These are phyloP conservation scores for Cyprinella venusta DNA, from an alignment of 2,797 vertebrate genomes.

Conservation along the genomic window DNA sequence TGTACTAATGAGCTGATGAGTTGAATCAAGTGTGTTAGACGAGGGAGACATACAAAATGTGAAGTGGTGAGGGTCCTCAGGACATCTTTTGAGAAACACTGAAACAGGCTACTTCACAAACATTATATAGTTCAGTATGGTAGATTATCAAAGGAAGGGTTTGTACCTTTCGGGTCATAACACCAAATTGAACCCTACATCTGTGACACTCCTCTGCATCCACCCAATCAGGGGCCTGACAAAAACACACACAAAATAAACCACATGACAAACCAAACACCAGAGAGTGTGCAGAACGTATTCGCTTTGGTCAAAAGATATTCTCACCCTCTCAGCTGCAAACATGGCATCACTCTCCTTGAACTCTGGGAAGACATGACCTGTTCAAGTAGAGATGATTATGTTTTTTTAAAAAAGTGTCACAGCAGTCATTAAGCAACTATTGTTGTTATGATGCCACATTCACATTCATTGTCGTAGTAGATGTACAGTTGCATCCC, in stretches of 20 bases:
- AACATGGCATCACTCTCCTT: slow-evolving; percentile 99
- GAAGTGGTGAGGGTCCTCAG: background rate
- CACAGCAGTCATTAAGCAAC: background rate
- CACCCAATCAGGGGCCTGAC: slow-evolving; percentile 98
- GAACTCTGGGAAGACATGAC: slow-evolving; percentile 95
- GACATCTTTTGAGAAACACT: background rate
- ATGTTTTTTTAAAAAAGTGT: background rate
- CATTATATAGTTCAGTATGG: background rate
- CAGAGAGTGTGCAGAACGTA: background rate
- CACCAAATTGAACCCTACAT: slow-evolving; percentile 96
- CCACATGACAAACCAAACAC: background rate
- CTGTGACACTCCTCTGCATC: slow-evolving; percentile 98
- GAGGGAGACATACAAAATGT: background rate
- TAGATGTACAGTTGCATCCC: background rate
- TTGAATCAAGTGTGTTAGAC: background rate
- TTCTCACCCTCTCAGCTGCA: slow-evolving; percentile 91
- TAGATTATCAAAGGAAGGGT: slow-evolving; percentile 1
- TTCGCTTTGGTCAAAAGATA: background rate
- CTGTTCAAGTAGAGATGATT: slow-evolving; percentile 65
- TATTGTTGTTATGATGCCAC: background rate
- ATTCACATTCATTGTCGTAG: background rate
- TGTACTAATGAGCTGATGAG: background rate
- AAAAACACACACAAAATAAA: slow-evolving; percentile 8
- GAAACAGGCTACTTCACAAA: background rate
- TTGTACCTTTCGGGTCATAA: slow-evolving; percentile 94